Percentiles rank a stretch among this genome's conserved stretches.
Conservation (phyloP, 1,140 invertebrate species). For the Rhopalosiphum maidis region DNA sequence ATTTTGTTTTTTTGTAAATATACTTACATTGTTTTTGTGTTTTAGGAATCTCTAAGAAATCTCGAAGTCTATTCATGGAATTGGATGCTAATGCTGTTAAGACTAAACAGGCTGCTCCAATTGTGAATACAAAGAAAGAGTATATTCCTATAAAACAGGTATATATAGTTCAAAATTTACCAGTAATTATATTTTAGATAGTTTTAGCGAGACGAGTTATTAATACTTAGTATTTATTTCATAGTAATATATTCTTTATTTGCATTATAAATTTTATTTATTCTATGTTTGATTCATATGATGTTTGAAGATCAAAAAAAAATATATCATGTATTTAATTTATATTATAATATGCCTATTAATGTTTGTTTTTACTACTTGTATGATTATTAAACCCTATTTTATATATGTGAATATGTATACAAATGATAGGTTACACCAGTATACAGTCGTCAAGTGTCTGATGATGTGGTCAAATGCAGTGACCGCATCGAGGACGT, state of each 20-base stretch:
- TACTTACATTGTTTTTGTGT: background rate
- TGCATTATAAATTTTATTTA: background rate
- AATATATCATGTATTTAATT: background rate
- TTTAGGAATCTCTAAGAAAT: slow-evolving; percentile 83
- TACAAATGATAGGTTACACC: slow-evolving; percentile 33
- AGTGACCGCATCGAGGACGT: slow-evolving; percentile 78
- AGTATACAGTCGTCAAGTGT: slow-evolving; percentile 59
- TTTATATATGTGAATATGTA: slow-evolving; percentile 31
- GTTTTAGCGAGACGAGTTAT: background rate
- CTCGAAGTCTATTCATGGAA: slow-evolving; percentile 83
- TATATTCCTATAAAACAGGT: slow-evolving; percentile 42
- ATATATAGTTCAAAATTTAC: background rate
- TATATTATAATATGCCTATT: background rate
- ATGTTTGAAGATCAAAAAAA: background rate
- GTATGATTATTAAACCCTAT: background rate
- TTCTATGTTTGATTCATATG: background rate
- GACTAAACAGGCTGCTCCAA: slow-evolving; percentile 6
- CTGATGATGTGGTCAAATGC: slow-evolving; percentile 73
- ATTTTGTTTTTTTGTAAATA: background rate
- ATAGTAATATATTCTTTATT: background rate
- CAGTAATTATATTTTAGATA: background rate
- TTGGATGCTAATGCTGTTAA: slow-evolving; percentile 70
- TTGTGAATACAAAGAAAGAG: slow-evolving; percentile 30
- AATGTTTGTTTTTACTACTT: background rate
- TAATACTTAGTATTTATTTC: background rate